A percentile compares a stretch with the other conserved stretches of the same genome.
These are phyloP conservation scores for Varanus salvator DNA, from an alignment of 2,113 vertebrate species.

Conservation along the genomic window DNA sequence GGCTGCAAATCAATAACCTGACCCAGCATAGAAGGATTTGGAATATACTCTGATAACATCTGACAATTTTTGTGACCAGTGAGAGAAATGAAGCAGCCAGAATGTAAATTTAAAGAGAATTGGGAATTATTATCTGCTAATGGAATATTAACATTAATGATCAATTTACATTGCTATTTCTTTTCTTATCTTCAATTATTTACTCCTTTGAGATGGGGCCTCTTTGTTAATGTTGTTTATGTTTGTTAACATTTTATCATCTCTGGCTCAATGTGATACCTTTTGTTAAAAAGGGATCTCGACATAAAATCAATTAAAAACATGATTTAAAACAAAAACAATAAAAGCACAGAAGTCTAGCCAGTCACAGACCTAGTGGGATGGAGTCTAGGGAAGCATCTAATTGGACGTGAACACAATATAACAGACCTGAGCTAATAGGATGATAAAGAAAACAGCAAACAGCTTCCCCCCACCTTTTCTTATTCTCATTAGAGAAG, in stretches of 20 bases:
- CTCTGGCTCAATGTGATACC: not conserved
- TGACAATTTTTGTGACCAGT: not conserved
- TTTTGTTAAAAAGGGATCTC: not conserved
- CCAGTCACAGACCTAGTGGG: not conserved
- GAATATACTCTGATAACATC: not conserved
- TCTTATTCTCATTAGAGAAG: not conserved
- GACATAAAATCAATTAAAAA: conserved; percentile 30
- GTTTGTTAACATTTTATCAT: conserved; percentile 27
- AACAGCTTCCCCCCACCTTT: not conserved
- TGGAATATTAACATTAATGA: conserved; percentile 29
- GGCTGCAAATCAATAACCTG: not conserved
- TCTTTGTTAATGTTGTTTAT: conserved; percentile 26
- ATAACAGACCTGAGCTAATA: not conserved
- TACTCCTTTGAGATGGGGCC: not conserved
- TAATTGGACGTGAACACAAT: not conserved
- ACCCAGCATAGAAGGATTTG: not conserved
- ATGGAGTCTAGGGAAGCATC: not conserved
- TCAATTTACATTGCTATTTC: conserved; percentile 20
- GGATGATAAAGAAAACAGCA: not conserved
- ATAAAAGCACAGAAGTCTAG: not conserved
- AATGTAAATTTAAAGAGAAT: conserved; percentile 1
- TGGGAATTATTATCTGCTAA: conserved; percentile 4
- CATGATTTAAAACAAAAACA: conserved; percentile 12
- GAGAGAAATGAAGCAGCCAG: not conserved
- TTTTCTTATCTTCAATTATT: conserved; percentile 32